Conservation (phyloP, 2,113 vertebrate species). For the Crotalus viridis region DNA sequence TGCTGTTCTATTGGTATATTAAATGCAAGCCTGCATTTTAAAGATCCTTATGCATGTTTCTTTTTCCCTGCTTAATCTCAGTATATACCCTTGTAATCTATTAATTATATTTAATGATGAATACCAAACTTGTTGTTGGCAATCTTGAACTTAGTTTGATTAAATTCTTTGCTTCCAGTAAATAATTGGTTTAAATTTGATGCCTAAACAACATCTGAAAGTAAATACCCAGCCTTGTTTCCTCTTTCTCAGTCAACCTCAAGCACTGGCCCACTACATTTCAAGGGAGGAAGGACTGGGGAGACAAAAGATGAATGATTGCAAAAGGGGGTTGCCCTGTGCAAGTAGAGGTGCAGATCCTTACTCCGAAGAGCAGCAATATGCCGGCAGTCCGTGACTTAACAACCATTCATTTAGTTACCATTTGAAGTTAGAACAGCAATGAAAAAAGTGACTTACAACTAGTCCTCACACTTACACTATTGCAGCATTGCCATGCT, state of each 20-base stretch:
- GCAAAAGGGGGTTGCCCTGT: too few relatives aligned
- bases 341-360: too few relatives aligned
- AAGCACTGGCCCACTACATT: neutral
- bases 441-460: too few relatives aligned
- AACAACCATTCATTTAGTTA: too few relatives aligned
- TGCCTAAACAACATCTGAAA: neutral
- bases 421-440: too few relatives aligned
- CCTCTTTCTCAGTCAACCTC: neutral
- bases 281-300: neutral
- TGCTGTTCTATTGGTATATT: too few relatives aligned
- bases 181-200: neutral
- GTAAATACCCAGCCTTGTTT: neutral
- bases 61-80: slow-evolving; percentile 49
- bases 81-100: neutral
- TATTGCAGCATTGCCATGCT: too few relatives aligned
- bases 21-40: too few relatives aligned
- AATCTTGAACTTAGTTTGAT: neutral
- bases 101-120: neutral
- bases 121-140: neutral
- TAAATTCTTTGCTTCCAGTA: neutral
- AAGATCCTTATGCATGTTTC: neutral
- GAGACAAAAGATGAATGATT: neutral
- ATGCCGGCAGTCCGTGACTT: too few relatives aligned
- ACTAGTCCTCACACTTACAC: too few relatives aligned
- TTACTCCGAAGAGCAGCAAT: too few relatives aligned